Evolutionary conservation across 2,888 invertebrate species (phyloP), one percentile per base, ranked within the genome.

Genomic region (Zaprionus obscuricornis): DNA sequence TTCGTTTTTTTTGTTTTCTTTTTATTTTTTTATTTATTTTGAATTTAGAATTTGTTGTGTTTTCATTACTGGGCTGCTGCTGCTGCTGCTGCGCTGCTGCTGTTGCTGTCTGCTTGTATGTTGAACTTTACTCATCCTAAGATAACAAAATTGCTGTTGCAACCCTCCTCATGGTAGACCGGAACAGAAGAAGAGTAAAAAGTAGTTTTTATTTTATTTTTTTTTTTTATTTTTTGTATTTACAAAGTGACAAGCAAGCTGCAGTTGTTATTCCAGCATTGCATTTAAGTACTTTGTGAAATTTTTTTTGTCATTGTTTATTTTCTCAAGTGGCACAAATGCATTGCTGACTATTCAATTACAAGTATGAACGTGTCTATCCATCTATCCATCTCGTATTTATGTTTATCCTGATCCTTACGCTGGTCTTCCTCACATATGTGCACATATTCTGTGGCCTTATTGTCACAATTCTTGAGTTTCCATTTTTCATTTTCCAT

Each of bases 211-310:
- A 64, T 26, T 54, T 40, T 54, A 26, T 79, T 33, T 55, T 54
- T n/a, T 42, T 62, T 52, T 46, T 17, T 63, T 26, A 46, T 40
- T 54, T 20, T 79, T 33, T 55, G 51, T 71, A 54, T 58, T 52
- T 51, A 55, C 36, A 55, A 45, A 50, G 71, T 55, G 70, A 46
- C 36, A 46, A 60, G 69, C 76, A 83, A 74, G 85, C 79, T 85
- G 85, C 79, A 77, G 55, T 66, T 73, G 74, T 73, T 73, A 29
- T 52, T 54, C 40, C 65, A 45, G 39, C 36, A 55, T 26, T 10
- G 76, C 74, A 78, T 77, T 69, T 78, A 59, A 77, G 77, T 75
- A 85, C 77, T 77, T 83, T 85, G 83, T 83, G 66, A 69, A 85
- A 77, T 67, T 75, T 36, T 65, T 66, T 36, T 65, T 66, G 79